phyloP scores from a whole-genome alignment of 1,140 invertebrate species.

The Muscidifurax raptorellus region DNA sequence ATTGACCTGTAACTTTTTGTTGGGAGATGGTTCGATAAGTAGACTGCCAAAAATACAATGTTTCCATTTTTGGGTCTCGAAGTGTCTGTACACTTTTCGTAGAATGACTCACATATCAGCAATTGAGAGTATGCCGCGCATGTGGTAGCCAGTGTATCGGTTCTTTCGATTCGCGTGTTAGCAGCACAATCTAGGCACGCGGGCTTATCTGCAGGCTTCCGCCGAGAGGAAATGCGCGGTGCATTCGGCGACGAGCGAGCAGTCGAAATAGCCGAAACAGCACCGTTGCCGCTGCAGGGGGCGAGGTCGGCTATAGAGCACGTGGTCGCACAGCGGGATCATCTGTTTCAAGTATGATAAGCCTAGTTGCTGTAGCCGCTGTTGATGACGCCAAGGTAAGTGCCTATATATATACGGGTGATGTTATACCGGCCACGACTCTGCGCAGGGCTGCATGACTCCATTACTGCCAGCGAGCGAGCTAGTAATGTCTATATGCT shows the following conservation, averaged over 20 bases:
- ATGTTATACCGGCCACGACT: background rate
- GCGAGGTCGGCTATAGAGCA: too few species aligned
- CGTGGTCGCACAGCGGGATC: constrained; percentile 7
- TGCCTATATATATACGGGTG: too few species aligned
- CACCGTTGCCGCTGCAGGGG: background rate
- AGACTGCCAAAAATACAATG: too few species aligned
- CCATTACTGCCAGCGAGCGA: too few species aligned
- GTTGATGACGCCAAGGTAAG: background rate
- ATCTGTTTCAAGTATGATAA: constrained; percentile 45
- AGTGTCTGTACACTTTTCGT: too few species aligned
- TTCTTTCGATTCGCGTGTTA: constrained; percentile 18
- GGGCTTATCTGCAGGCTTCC: constrained; percentile 21
- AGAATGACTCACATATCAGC: too few species aligned
- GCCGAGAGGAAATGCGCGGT: background rate
- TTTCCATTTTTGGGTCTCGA: too few species aligned
- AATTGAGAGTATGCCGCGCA: background rate
- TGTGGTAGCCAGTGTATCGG: background rate
- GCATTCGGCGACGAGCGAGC: background rate
- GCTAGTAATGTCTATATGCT: too few species aligned
- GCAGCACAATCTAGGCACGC: background rate
- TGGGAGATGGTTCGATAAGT: too few species aligned
- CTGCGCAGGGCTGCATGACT: too few species aligned
- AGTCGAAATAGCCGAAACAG: background rate
- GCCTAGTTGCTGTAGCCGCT: background rate
- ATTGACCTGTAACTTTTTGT: too few species aligned